These are phyloP conservation scores for Gisinianus flammeolus DNA, from an alignment of 2,888 invertebrate species.

Conservation along the genomic window DNA sequence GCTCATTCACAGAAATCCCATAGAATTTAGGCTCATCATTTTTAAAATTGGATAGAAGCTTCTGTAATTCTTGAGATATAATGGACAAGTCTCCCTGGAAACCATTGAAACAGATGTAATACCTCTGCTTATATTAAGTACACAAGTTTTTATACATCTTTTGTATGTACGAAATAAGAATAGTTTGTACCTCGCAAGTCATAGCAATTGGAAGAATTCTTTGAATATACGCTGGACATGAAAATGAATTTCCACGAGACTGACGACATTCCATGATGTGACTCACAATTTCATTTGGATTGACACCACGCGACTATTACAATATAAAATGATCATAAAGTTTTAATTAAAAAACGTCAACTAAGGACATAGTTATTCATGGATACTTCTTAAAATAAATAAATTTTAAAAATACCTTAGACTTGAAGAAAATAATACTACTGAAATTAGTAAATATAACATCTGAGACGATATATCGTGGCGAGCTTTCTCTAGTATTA, in stretches of 20 bases:
- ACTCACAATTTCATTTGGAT: slow-evolving; percentile 5
- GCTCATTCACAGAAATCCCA: neutral
- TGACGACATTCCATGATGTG: slow-evolving; percentile 15
- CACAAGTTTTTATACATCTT: too few relatives aligned
- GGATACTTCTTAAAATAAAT: too few relatives aligned
- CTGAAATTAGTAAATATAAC: neutral
- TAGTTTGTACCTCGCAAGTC: slow-evolving; percentile 1
- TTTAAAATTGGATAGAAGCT: neutral
- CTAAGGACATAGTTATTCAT: neutral
- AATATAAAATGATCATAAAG: neutral
- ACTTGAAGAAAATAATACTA: slow-evolving; percentile 1
- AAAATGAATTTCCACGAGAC: neutral
- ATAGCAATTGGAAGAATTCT: slow-evolving; percentile 9
- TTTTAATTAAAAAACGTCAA: too few relatives aligned
- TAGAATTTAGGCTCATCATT: neutral
- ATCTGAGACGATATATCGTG: slow-evolving; percentile 6
- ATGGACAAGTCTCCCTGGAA: neutral
- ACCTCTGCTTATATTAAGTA: too few relatives aligned
- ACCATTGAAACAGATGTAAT: too few relatives aligned
- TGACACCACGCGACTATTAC: neutral
- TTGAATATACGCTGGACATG: neutral
- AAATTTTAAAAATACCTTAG: slow-evolving; percentile 4
- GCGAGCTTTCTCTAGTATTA: neutral
- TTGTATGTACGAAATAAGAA: too few relatives aligned
- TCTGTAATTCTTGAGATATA: neutral